Base-by-base conservation (phyloP, 2,113 vertebrate genomes). In the Paradoxurus hermaphroditus region DNA sequence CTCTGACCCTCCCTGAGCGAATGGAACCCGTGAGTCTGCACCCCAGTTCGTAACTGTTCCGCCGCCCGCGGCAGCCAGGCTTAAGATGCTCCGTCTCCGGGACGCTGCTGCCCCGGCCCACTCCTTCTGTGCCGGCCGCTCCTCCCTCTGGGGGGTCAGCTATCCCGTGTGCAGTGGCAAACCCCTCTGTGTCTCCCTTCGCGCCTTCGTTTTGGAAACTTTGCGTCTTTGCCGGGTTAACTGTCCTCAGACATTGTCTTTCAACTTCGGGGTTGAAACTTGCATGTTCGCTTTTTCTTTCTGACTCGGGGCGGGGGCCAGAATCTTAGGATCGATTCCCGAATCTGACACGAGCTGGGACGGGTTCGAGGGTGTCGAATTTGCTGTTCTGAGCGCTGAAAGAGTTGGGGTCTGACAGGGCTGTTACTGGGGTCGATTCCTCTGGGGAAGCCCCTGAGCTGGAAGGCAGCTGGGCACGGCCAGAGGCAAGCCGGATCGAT, bases 11-110 rank as follows among this genome's bases (percentile, higher is more conserved):
- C 89, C 97, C 91, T 31, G 67, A 92, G 97, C 86, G 39, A 95
- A 96, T 97, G 98, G 97, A 97, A 90, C 87, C 82, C 87, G 98
- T 97, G 98, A 98, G 98, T 98, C 53, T 56, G 59, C 16, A 12
- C 68, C 85, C 34, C 0, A 65, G 27, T 79, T 78, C 95, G 34
- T 85, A 93, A 85, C 70, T 94, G 93, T n/a, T 82, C 65, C 16
- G 39, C 53, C 23, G 94, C 36, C 4, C 95, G 96, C 90, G 96
- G 36, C 97, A 29, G 89, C 36, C 89, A 86, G 62, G 97, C 49
- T 91, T 91, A 46, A 98, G 97, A 92, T 51, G 31, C 10, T 49
- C 19, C 34, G 63, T 77, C 31, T 84, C 18, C 78, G 7, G 7
- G 85, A 29, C 79, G 16, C 91, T 39, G 36, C 0, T 1, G 59